Evolutionary conservation across 1,140 invertebrate species (phyloP).

Genomic region (Drosophila mojavensis): DNA sequence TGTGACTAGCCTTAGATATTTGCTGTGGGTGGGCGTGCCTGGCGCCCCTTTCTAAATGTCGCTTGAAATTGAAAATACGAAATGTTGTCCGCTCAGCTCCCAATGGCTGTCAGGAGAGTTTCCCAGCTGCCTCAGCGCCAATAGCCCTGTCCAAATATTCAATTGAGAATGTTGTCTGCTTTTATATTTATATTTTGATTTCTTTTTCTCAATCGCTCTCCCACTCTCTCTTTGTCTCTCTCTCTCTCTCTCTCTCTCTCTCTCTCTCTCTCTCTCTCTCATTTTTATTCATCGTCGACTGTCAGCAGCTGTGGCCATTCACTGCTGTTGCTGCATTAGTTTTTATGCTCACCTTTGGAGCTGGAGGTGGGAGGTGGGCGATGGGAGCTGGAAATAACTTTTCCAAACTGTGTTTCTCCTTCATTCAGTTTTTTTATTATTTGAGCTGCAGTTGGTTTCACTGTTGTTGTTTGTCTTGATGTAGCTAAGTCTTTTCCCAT

Average conservation of each 20-base stretch:
- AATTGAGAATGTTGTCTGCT: conserved; percentile 35
- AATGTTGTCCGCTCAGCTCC: neutral
- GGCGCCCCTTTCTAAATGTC: neutral
- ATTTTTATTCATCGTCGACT: conserved; percentile 11
- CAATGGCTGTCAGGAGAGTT: conserved; percentile 11
- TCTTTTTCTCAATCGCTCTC: too few relatives aligned
- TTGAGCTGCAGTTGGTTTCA: conserved; percentile 21
- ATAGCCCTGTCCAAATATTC: conserved; percentile 9
- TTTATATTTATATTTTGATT: conserved; percentile 14
- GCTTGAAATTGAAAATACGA: conserved; percentile 1
- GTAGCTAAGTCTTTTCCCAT: conserved; percentile 4
- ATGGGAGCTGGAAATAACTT: conserved; percentile 38
- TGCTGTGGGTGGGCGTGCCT: neutral
- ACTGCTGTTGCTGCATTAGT: conserved; percentile 55
- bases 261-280: neutral
- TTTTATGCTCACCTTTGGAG: conserved; percentile 56
- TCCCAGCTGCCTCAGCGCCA: neutral
- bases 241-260: neutral
- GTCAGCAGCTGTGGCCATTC: conserved; percentile 59
- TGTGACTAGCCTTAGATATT: neutral
- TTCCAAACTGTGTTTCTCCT: neutral
- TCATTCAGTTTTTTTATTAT: neutral
- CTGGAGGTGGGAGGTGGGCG: neutral
- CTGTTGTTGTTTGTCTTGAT: neutral
- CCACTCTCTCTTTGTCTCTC: neutral